phyloP scores from a whole-genome alignment of 2,888 invertebrate species.

The Tridacna gigas region DNA sequence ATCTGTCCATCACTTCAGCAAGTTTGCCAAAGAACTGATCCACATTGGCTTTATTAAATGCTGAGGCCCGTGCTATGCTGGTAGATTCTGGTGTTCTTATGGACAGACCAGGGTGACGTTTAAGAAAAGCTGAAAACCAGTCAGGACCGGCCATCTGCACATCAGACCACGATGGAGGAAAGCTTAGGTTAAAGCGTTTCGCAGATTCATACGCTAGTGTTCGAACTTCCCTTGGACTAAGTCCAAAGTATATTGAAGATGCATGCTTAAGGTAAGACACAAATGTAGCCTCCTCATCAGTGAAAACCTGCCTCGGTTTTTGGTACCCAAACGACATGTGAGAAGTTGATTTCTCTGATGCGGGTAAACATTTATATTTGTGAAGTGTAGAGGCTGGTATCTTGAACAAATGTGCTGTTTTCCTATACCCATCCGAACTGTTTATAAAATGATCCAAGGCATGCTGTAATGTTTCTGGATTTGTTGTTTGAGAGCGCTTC shows the following conservation, averaged over 20 bases:
- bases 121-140: slow-evolving; percentile 46
- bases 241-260: slow-evolving; percentile 44
- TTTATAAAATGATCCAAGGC: no score
- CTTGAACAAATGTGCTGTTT: no score
- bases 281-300: slow-evolving; percentile 37
- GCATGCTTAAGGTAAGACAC: slow-evolving; percentile 34
- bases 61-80: slow-evolving; percentile 30
- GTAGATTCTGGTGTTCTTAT: slow-evolving; percentile 43
- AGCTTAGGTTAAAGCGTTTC: slow-evolving; percentile 19
- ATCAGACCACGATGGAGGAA: slow-evolving; percentile 29
- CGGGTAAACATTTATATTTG: no score
- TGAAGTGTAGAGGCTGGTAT: no score
- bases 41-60: slow-evolving; percentile 39
- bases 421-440: no score
- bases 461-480: no score
- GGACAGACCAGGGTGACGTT: slow-evolving; percentile 50
- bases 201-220: slow-evolving; percentile 39
- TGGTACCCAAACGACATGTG: slow-evolving; percentile 35
- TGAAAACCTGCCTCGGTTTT: slow-evolving; percentile 43
- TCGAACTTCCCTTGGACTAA: slow-evolving; percentile 37
- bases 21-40: slow-evolving; percentile 30
- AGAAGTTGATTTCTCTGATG: slow-evolving; percentile 24
- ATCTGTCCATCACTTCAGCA: slow-evolving; percentile 21
- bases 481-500: no score
- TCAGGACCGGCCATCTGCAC: slow-evolving; percentile 36